Evolutionary conservation across 2,888 invertebrate species (phyloP), one percentile per base, ranked within the genome.

Genomic region (Trissonchulus sp.): DNA sequence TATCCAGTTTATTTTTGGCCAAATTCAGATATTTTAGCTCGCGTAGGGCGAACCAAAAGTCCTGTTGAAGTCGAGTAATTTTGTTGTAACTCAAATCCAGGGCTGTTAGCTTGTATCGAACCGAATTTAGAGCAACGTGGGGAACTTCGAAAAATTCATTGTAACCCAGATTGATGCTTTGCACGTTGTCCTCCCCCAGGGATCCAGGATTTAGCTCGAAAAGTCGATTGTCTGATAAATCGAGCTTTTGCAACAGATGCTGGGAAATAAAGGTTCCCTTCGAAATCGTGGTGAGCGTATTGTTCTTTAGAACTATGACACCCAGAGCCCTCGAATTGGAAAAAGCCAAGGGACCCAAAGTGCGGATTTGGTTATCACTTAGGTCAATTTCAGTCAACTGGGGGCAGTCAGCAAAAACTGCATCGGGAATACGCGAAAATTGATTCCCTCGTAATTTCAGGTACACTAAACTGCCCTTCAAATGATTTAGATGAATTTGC

Each of bases 371-470:
- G 65, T 80, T 80, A 33, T 74, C 33, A 34, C 69, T 72, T 31
- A 71, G 35, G 38, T 74, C 63, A 34, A 74, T 8, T 2, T 18
- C 2, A n/a, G 62, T 48, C 35, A 93, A 86, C 81, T 90, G 90
- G 80, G 89, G 88, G 48, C 92, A 87, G 72, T 90, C 89, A 35
- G 89, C 87, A 80, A 93, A 87, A 72, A 90, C 77, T 65, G 77
- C 76, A 15, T 71, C 68, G 0, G 77, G 77, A n/a, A 83, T 36
- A 2, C 1, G 1, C 3, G 15, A 15, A 23, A 74, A 31, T 31
- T 18, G 30, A 34, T 74, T 74, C 2, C 30, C 1, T 8, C 38
- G 2, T 15, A 72, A 31, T 23, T 28, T 28, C 72, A 72, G 31
- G 2, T 48, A 2, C 31, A 33, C 48, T 28, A 72, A 37, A 35